Evolutionary conservation across 2,113 vertebrate species (phyloP).

Genomic region (Hemichromis elongatus): DNA sequence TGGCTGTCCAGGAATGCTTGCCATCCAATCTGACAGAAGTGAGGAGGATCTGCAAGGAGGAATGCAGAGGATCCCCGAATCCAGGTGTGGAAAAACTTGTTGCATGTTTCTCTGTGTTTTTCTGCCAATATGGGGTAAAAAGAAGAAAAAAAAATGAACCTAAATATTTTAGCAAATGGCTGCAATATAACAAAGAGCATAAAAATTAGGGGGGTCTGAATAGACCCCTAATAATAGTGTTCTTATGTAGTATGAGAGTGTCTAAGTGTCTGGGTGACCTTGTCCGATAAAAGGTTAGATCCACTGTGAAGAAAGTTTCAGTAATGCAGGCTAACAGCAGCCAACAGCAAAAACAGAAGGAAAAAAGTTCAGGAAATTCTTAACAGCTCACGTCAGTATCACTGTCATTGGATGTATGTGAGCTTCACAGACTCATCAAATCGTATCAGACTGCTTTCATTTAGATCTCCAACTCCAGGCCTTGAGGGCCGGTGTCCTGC

Average conservation of each 20-base stretch:
- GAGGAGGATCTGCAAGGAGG: background rate
- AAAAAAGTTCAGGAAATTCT: background rate
- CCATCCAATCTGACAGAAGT: background rate
- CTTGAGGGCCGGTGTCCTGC: too few species aligned
- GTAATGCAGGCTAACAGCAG: background rate
- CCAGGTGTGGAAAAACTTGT: background rate
- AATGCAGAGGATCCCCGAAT: background rate
- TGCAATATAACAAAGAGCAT: too few species aligned
- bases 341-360: rapidly evolving
- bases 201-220: too few species aligned
- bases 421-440: background rate
- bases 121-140: too few species aligned
- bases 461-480: background rate
- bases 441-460: background rate
- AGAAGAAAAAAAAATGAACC: too few species aligned
- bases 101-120: background rate
- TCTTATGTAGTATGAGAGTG: rapidly evolving
- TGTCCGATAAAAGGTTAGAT: background rate
- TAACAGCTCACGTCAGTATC: background rate
- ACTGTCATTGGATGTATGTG: background rate
- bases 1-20: background rate
- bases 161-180: too few species aligned
- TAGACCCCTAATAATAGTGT: too few species aligned
- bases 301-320: background rate
- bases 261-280: rapidly evolving